Conservation (phyloP, 2,113 vertebrate species). For the Mormyrus lacerda region DNA sequence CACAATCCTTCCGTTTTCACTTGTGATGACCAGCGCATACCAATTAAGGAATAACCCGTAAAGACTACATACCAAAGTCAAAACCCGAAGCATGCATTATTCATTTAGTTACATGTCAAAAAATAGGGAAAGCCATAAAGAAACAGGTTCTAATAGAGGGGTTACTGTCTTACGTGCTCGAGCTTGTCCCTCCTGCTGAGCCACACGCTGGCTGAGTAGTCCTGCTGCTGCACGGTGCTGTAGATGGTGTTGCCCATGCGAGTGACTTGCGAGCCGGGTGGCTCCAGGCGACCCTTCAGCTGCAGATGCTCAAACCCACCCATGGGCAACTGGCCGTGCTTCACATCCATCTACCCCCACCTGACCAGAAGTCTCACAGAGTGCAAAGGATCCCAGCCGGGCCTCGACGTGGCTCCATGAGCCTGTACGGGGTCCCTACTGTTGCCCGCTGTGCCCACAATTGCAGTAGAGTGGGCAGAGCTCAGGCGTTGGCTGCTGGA, state of each 20-base stretch:
- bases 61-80: neutral
- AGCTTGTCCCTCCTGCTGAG: constrained; percentile 81
- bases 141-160: neutral
- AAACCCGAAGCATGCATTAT: neutral
- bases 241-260: constrained; percentile 61
- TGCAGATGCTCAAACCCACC: constrained; percentile 9
- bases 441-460: neutral
- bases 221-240: constrained; percentile 80
- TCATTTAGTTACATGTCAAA: neutral
- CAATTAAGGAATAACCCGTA: neutral
- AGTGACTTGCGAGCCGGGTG: neutral
- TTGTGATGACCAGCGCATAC: neutral
- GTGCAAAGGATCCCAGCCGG: neutral
- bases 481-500: neutral
- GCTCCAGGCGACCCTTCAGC: constrained; percentile 2
- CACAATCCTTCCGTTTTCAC: neutral
- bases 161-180: constrained; percentile 73
- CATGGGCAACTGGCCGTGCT: neutral
- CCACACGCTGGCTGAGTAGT: constrained; percentile 85
- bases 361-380: neutral
- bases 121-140: neutral
- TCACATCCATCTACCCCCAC: neutral
- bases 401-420: neutral
- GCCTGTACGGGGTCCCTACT: neutral
- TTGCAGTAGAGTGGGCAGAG: neutral